Conservation (phyloP, 1,140 invertebrate species). For the Reticulitermes speratus region DNA sequence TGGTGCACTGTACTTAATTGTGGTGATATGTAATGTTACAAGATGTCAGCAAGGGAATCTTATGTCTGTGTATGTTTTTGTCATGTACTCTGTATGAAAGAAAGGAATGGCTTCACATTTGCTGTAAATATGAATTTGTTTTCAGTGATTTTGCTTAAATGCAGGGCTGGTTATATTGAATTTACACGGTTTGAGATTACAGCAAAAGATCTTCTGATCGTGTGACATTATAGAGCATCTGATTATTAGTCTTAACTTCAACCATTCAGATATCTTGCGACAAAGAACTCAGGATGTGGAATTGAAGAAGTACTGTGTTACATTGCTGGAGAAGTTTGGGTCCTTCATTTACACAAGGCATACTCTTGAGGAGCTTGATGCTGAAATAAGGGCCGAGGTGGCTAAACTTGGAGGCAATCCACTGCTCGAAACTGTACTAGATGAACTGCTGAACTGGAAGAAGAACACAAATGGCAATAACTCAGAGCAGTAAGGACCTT, state of each 20-base stretch:
- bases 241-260: constrained; percentile 37
- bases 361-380: constrained; percentile 70
- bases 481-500: neutral
- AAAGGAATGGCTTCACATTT: no score
- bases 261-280: constrained; percentile 72
- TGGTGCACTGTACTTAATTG: no score
- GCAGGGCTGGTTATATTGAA: no score
- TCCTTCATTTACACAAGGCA: constrained; percentile 85
- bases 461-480: neutral
- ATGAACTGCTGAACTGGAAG: constrained; percentile 66
- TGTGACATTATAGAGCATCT: no score
- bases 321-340: constrained; percentile 79
- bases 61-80: no score
- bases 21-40: no score
- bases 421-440: constrained; percentile 70
- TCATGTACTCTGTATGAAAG: no score
- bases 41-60: no score
- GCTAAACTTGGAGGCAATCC: constrained; percentile 78
- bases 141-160: no score
- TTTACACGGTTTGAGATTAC: no score
- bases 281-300: constrained; percentile 86
- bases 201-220: no score
- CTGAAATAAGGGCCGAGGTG: constrained; percentile 71
- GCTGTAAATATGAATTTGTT: no score
- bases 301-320: constrained; percentile 91